Evolutionary conservation across 2,888 invertebrate genomes (phyloP), one percentile per base, ranked within the genome.

Genomic region (Pachycephus smyrnensis): DNA sequence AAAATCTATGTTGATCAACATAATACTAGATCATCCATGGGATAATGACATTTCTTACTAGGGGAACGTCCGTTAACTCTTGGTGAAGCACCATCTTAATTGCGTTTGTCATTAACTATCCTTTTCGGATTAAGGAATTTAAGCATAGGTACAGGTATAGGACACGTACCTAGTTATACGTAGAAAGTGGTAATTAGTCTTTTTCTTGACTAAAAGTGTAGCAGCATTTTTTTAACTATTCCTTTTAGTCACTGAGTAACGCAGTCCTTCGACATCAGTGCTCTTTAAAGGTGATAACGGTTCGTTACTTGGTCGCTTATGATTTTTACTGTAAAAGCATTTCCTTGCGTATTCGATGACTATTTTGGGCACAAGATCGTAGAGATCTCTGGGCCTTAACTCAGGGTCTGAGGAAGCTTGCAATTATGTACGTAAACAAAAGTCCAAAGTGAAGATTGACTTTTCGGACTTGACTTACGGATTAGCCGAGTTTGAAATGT

Each of bases 401-500:
- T 23, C 23, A 9, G 23, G 55, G 9, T 23, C 23, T 55, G 77
- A 77, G 75, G 77, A 78, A 71, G 76, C 75, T 33, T 73, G 76
- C 71, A 71, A 71, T 71, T 71, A 71, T 33, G 71, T 33, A 23
- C 71, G 71, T 71, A 71, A 71, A 71, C 71, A 71, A 71, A 55
- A 55, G 55, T 55, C 55, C 55, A 55, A 55, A 55, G 55, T 55
- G 79, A 71, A 81, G 80, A 86, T 86, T 87, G 85, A 88, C 86
- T 87, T 86, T 85, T 83, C 80, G 81, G 81, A 82, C 86, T 88
- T 87, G 87, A 85, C 87, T 84, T 81, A 81, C 73, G 87, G 88
- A 87, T 88, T 86, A 88, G 84, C 85, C 83, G 83, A 85, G 86
- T 85, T 85, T 84, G 83, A 85, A 87, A 85, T 87, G 83, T 87